phyloP scores from a whole-genome alignment of 2,113 vertebrate species.

The Narcine bancroftii region DNA sequence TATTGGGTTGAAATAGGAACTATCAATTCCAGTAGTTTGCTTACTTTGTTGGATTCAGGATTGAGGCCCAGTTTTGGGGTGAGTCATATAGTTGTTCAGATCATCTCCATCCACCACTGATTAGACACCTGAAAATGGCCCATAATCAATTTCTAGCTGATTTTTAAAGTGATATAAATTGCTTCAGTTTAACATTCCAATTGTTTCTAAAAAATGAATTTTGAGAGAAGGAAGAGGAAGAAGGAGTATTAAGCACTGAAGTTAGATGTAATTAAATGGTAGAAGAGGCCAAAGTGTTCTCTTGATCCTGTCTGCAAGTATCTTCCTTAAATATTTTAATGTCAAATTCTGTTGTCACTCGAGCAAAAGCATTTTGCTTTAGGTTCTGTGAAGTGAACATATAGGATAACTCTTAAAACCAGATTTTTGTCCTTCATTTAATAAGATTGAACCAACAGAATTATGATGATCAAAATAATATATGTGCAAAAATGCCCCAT shows the following conservation, averaged over 20 bases:
- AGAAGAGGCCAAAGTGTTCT: no score
- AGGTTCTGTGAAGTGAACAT: neutral
- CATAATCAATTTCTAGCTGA: neutral
- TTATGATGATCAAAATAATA: neutral
- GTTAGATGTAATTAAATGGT: neutral
- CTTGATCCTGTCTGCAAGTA: no score
- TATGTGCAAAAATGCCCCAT: neutral
- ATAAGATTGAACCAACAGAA: neutral
- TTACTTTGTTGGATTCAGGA: neutral
- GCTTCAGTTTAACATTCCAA: neutral
- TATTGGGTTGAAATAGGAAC: neutral
- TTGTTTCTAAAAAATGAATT: neutral
- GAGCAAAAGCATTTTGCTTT: neutral
- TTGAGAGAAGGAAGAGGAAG: neutral
- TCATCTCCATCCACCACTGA: no score
- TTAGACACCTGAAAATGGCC: neutral
- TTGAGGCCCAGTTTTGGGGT: neutral
- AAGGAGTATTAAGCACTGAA: neutral
- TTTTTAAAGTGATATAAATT: neutral
- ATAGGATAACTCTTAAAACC: neutral
- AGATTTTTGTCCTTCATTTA: neutral
- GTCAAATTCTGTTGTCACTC: neutral
- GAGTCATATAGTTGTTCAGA: neutral
- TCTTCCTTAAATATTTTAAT: neutral
- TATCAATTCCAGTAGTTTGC: neutral